Conservation (phyloP, 2,113 vertebrate species). For the Muntiacus reevesi region DNA sequence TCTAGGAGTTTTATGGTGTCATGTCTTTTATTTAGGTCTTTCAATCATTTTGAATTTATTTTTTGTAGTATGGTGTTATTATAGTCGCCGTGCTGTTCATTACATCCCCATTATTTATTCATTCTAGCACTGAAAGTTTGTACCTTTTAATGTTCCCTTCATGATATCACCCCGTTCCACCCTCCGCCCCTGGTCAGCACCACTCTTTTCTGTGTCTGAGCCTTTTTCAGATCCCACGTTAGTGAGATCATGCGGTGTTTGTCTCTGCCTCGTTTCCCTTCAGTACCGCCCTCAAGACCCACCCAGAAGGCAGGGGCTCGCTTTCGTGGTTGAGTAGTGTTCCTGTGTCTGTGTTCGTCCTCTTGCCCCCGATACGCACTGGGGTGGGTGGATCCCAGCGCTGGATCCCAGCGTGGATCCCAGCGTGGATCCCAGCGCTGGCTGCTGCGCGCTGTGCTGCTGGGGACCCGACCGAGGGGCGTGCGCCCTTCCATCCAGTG, state of each 20-base stretch:
- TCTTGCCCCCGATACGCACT: not conserved
- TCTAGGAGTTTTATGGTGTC: not conserved
- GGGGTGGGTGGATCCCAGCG: not conserved
- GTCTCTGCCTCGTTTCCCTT: not conserved
- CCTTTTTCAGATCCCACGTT: not conserved
- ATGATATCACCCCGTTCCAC: not conserved
- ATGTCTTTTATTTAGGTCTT: not conserved
- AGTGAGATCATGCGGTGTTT: not conserved
- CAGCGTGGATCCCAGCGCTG: not conserved
- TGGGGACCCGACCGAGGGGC: not conserved
- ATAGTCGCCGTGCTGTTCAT: not conserved
- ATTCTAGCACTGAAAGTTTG: not conserved
- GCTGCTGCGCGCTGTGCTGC: not conserved
- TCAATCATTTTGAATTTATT: not conserved
- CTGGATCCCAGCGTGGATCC: too few relatives aligned
- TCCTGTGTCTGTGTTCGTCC: not conserved
- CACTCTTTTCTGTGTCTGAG: not conserved
- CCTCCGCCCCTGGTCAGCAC: not conserved
- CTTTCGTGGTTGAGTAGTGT: not conserved
- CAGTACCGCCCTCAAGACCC: not conserved
- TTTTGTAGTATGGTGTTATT: not conserved
- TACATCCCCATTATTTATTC: not conserved
- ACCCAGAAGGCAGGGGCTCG: not conserved
- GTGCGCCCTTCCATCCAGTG: not conserved
- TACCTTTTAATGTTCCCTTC: not conserved